Evolutionary conservation across 1,140 invertebrate genomes (phyloP), one percentile per base, ranked within the genome.

Genomic region (Hermetia illucens): DNA sequence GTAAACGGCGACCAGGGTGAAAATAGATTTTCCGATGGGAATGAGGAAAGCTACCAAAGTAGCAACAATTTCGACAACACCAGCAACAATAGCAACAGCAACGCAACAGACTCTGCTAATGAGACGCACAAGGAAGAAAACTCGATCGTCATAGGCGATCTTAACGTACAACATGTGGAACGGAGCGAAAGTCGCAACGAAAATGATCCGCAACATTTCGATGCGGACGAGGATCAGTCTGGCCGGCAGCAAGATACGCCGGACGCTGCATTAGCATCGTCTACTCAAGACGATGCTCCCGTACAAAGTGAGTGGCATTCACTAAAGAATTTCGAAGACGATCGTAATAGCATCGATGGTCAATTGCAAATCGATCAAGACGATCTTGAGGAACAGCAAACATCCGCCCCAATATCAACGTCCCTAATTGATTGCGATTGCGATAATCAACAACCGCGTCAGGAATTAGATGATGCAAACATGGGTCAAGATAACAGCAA

Each of bases 161-260:
- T 25, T 25, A 6, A 25, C 6, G n/a, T 25, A 8, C n/a, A 25
- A 8, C 50, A 47, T 22, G 43, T 45, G 21, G 42, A 46, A 21
- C 40, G n/a, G 34, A 40, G 36, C 31, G 27, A 21, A 24, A 33
- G 18, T 33, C 39, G 27, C 24, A 25, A 32, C 34, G 19, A 12
- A 43, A 3, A n/a, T n/a, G n/a, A n/a, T n/a, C n/a, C n/a, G n/a
- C 42, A 47, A 2, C 42, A 13, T 15, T 9, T 33, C 4, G 27
- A 13, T 8, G 27, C 9, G 27, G n/a, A 12, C 16, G 27, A 29
- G 16, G 27, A 13, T 29, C 27, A 29, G 27, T 29, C 27, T 13
- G 16, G 27, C 16, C 12, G 12, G 27, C 27, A 12, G 27, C 51
- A 2, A 33, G 19, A 13, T 46, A 18, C 49, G 46, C 6, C 33